A percentile compares a stretch with the other conserved stretches of the same genome.
Evolutionary conservation across 2,797 vertebrate genomes (phyloP).

Genomic region (Cyclopterus lumpus): DNA sequence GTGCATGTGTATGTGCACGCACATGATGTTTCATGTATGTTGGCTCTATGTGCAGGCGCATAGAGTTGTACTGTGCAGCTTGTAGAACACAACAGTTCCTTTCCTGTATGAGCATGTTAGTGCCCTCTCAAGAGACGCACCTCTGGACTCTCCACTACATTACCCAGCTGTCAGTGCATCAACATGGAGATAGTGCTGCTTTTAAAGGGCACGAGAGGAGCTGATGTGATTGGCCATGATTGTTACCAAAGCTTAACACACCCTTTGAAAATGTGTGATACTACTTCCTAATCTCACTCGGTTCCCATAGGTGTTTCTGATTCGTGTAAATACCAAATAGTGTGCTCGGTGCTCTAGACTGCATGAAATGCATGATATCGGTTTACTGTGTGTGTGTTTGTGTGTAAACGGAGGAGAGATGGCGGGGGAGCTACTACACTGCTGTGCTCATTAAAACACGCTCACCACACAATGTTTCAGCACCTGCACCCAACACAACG

Average conservation of each 20-base stretch:
- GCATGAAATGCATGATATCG: constrained; percentile 39
- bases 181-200: constrained; percentile 9
- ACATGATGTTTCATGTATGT: constrained; percentile 17
- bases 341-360: constrained; percentile 37
- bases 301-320: constrained; percentile 13
- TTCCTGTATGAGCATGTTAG: constrained; percentile 4
- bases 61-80: constrained; percentile 9
- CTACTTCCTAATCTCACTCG: constrained; percentile 8
- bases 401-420: constrained; percentile 45
- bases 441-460: constrained; percentile 75
- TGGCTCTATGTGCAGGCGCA: constrained; percentile 12
- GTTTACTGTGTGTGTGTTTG: constrained; percentile 24
- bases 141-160: constrained; percentile 21
- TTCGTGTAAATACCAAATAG: constrained; percentile 28
- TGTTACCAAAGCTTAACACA: constrained; percentile 26
- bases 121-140: constrained; percentile 6
- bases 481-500: constrained; percentile 74
- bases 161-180: constrained; percentile 38
- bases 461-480: constrained; percentile 75
- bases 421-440: constrained; percentile 37
- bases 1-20: constrained; percentile 1
- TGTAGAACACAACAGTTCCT: constrained; percentile 4
- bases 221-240: constrained; percentile 23
- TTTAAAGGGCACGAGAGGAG: constrained; percentile 27
- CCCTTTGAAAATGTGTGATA: background rate